Conservation (phyloP, 2,113 vertebrate species). For the Pterophyllum scalare region DNA sequence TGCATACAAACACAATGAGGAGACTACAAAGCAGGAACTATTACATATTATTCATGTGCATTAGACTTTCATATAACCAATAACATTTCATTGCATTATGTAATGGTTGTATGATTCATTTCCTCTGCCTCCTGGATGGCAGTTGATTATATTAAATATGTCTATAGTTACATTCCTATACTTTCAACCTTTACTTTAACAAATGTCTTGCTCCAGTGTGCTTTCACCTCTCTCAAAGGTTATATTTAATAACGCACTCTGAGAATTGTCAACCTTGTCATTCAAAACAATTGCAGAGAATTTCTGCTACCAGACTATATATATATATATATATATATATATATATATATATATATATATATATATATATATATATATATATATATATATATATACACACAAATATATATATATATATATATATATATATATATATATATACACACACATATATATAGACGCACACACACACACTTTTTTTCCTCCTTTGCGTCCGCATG, state of each 20-base stretch:
- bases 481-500: slow-evolving; percentile 32
- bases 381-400: too few species aligned
- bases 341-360: too few species aligned
- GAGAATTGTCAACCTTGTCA: slow-evolving; percentile 77
- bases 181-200: slow-evolving; percentile 36
- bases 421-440: too few species aligned
- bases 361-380: too few species aligned
- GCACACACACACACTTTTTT: background rate
- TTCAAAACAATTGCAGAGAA: slow-evolving; percentile 64
- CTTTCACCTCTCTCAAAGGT: slow-evolving; percentile 54
- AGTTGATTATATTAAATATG: slow-evolving; percentile 53
- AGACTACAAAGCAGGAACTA: slow-evolving; percentile 27
- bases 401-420: too few species aligned
- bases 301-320: slow-evolving; percentile 13
- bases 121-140: slow-evolving; percentile 23
- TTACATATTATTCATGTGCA: slow-evolving; percentile 52
- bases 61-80: slow-evolving; percentile 55
- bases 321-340: too few species aligned
- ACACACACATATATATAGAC: too few species aligned
- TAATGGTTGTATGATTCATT: slow-evolving; percentile 53
- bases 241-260: slow-evolving; percentile 68
- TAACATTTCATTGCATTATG: slow-evolving; percentile 54
- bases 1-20: slow-evolving; percentile 45
- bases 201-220: slow-evolving; percentile 46
- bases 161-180: slow-evolving; percentile 42